Evolutionary conservation across 1,140 invertebrate species (phyloP).

Genomic region (Lepidurus apus): DNA sequence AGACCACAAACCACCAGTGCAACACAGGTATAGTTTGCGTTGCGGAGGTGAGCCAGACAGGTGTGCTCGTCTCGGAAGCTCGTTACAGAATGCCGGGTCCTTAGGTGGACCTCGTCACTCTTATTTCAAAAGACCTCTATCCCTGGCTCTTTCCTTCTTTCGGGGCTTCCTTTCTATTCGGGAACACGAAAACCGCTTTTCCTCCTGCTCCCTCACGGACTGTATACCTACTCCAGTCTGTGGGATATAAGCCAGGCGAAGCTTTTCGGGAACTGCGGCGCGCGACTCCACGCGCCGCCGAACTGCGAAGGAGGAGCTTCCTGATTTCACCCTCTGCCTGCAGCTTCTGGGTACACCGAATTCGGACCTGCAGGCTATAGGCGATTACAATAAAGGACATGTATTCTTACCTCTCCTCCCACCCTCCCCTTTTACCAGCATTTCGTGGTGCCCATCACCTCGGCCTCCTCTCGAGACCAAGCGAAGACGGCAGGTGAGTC

Average conservation of each 20-base stretch:
- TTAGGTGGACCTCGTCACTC: constrained; percentile 17
- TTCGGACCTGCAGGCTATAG: neutral
- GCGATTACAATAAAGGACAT: neutral
- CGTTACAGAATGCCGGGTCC: constrained; percentile 17
- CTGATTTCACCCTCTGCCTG: constrained; percentile 1
- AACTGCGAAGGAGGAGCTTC: constrained; percentile 18
- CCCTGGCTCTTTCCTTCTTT: constrained; percentile 2
- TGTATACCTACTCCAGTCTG: neutral
- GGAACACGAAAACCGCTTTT: constrained; percentile 19
- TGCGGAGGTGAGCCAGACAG: constrained; percentile 12
- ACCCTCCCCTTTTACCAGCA: neutral
- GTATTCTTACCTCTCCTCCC: neutral
- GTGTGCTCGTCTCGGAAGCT: constrained; percentile 20
- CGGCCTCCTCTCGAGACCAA: neutral
- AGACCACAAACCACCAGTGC: neutral
- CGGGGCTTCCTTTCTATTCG: constrained; percentile 9
- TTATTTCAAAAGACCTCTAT: constrained; percentile 15
- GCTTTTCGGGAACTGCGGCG: neutral
- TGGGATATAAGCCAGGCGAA: neutral
- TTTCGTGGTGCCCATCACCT: constrained; percentile 5
- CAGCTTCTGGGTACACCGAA: neutral
- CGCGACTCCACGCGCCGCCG: constrained; percentile 8
- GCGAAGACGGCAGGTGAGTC: constrained; percentile 18
- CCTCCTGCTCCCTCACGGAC: constrained; percentile 2
- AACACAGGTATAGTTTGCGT: neutral